Percentiles rank a stretch among this genome's conserved stretches.
Evolutionary conservation across 2,113 vertebrate genomes (phyloP).

Genomic region (Cardinalis cardinalis): DNA sequence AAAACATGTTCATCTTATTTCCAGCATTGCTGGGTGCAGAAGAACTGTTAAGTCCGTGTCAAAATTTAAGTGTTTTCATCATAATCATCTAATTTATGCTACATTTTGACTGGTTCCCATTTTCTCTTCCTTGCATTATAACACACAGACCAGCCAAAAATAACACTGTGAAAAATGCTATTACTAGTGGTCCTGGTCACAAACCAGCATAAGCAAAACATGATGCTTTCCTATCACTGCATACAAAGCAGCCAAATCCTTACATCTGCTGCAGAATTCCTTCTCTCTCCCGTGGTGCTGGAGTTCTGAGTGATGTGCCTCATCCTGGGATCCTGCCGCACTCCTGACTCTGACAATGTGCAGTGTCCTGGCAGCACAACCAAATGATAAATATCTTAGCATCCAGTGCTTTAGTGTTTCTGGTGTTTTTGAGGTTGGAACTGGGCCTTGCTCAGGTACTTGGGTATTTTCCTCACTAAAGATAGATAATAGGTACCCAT

Average conservation of each 20-base stretch:
- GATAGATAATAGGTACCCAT: neutral
- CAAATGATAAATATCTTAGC: neutral
- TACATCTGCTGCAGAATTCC: neutral
- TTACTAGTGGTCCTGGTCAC: neutral
- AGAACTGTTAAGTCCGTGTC: neutral
- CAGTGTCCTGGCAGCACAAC: neutral
- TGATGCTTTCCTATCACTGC: neutral
- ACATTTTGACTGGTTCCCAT: neutral
- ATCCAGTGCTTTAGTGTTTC: neutral
- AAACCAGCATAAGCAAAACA: neutral
- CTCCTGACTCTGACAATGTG: neutral
- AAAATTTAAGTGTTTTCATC: slow-evolving; percentile 13
- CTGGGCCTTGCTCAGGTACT: neutral
- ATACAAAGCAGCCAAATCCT: neutral
- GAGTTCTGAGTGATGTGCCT: neutral
- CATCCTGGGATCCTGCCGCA: neutral
- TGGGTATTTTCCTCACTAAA: neutral
- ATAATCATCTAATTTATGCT: neutral
- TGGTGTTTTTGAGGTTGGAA: neutral
- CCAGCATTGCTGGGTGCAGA: neutral
- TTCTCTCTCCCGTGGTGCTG: rapidly evolving
- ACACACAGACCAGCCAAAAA: neutral
- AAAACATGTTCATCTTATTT: neutral
- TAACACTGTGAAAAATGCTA: neutral
- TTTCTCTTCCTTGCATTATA: neutral